These are phyloP conservation scores for Macrophya annulata DNA, from an alignment of 2,888 invertebrate species.

Conservation along the genomic window DNA sequence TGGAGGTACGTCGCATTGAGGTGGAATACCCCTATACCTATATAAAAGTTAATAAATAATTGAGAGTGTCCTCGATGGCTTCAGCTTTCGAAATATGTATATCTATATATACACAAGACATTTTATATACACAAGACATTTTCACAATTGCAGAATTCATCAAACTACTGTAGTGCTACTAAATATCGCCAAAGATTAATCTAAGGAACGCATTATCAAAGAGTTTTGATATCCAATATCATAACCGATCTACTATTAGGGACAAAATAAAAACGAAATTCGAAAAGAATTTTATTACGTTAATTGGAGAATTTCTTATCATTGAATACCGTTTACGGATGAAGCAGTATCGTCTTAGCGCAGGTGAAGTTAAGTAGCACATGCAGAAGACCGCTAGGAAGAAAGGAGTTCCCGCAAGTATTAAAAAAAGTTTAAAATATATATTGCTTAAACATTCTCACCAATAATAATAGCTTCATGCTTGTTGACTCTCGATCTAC, in stretches of 20 bases:
- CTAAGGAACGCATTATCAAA: not conserved
- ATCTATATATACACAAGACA: too few species aligned
- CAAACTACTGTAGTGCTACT: not conserved
- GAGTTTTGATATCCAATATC: not conserved
- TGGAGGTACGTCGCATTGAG: too few species aligned
- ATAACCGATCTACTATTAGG: not conserved
- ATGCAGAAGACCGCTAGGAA: not conserved
- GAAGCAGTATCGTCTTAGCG: not conserved
- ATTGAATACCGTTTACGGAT: not conserved
- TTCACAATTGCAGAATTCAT: not conserved
- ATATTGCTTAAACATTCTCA: not conserved
- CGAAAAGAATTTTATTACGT: not conserved
- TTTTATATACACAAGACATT: too few species aligned
- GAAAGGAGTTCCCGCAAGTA: not conserved
- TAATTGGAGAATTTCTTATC: not conserved
- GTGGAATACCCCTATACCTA: too few species aligned
- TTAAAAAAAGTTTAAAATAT: not conserved
- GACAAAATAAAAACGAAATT: not conserved
- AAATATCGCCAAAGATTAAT: not conserved
- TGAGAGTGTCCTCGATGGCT: not conserved
- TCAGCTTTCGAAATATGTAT: not conserved
- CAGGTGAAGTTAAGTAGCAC: too few species aligned
- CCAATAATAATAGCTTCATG: constrained; percentile 10
- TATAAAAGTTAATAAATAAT: too few species aligned
- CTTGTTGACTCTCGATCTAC: not conserved